phyloP scores from a whole-genome alignment of 2,113 vertebrate genomes.

The Passer montanus region DNA sequence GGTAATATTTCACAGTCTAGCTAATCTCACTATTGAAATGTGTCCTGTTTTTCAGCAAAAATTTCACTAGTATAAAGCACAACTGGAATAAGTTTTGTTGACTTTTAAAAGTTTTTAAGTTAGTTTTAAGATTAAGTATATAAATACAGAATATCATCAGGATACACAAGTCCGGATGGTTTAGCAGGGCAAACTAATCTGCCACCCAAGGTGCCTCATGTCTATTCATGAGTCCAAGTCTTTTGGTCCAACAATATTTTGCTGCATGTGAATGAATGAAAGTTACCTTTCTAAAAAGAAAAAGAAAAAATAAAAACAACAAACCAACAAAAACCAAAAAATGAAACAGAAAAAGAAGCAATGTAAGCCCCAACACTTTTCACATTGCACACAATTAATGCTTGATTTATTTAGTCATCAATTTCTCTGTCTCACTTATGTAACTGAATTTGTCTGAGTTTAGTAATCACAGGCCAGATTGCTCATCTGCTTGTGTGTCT shows the following conservation, averaged over 20 bases:
- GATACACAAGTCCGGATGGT: not conserved
- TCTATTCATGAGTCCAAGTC: not conserved
- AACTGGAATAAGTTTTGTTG: not conserved
- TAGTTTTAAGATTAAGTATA: not conserved
- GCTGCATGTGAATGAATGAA: not conserved
- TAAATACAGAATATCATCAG: not conserved
- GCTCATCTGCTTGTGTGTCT: not conserved
- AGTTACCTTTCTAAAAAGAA: not conserved
- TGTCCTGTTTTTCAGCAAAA: conserved; percentile 32
- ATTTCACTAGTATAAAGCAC: not conserved
- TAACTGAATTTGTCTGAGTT: not conserved
- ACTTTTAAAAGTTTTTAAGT: not conserved
- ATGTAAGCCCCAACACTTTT: not conserved
- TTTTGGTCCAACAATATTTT: not conserved
- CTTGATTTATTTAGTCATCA: not conserved
- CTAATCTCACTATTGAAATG: conserved; percentile 34
- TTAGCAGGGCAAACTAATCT: not conserved
- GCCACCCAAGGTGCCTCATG: not conserved
- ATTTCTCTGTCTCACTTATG: not conserved
- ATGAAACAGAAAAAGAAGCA: not conserved
- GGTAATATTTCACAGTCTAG: conserved; percentile 62
- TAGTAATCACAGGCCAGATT: not conserved
- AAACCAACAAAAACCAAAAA: too few relatives aligned
- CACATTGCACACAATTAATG: not conserved
- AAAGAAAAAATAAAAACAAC: too few relatives aligned